These are phyloP conservation scores for Orchestia grillus DNA, from an alignment of 1,140 invertebrate genomes.

Conservation along the genomic window DNA sequence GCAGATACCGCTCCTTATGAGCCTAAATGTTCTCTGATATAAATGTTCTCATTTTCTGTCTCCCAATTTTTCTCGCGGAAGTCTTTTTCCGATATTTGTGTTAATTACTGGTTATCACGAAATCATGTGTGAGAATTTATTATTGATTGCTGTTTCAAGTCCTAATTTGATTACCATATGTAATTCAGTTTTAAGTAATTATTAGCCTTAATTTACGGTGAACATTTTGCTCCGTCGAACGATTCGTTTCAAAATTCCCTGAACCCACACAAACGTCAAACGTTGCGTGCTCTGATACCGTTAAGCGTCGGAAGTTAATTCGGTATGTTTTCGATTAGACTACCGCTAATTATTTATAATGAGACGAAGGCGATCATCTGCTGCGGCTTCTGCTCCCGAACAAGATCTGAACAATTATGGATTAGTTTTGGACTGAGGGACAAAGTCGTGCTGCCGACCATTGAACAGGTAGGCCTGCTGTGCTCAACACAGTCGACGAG, in stretches of 20 bases:
- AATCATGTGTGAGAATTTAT: not conserved
- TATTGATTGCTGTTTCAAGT: not conserved
- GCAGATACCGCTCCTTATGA: not conserved
- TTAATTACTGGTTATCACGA: not conserved
- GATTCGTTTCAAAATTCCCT: not conserved
- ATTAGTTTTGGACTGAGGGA: conserved; percentile 14
- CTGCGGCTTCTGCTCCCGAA: conserved; percentile 27
- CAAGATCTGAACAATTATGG: conserved; percentile 40
- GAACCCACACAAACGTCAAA: not conserved
- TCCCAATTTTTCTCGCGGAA: not conserved
- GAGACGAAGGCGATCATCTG: not conserved
- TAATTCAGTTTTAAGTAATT: not conserved
- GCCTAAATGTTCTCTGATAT: not conserved
- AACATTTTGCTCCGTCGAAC: not conserved
- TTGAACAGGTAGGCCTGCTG: conserved; percentile 18
- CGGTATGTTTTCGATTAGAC: not conserved
- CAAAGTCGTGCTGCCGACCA: not conserved
- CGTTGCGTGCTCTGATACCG: not conserved
- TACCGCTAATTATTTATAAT: conserved; percentile 38
- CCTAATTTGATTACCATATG: not conserved
- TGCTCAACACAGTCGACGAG: not conserved
- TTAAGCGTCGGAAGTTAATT: not conserved
- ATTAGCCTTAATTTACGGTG: not conserved
- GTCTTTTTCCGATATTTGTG: not conserved
- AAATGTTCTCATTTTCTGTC: not conserved